A percentile compares a stretch with the other conserved stretches of the same genome.
Conservation (phyloP, 2,113 vertebrate species). For the Alligator mississippiensis region DNA sequence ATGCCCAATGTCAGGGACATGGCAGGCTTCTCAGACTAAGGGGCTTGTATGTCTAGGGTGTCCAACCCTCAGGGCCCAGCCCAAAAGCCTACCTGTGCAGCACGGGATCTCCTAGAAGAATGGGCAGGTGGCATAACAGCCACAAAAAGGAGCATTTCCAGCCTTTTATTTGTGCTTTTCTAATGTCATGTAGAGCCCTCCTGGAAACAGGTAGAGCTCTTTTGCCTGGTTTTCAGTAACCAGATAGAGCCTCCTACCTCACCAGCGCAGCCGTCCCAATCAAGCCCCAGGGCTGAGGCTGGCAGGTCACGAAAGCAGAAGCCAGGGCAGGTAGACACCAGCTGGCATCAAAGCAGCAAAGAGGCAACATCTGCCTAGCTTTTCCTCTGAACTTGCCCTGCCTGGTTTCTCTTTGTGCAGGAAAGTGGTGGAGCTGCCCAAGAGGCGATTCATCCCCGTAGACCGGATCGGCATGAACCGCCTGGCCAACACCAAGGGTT, state of each 20-base stretch:
- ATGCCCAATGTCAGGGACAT: no score
- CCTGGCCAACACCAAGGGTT: constrained; percentile 83
- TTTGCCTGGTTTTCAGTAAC: not conserved
- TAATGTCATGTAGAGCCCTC: not conserved
- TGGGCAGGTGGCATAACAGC: not conserved
- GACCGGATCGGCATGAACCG: constrained; percentile 88
- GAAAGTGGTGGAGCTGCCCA: constrained; percentile 82
- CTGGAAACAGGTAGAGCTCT: not conserved
- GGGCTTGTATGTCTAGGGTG: not conserved
- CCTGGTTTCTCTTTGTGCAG: constrained; percentile 51
- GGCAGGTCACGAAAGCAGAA: not conserved
- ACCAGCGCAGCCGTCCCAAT: not conserved
- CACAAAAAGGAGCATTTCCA: not conserved
- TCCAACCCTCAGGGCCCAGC: not conserved
- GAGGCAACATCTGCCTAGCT: not conserved
- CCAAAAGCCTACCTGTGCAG: not conserved
- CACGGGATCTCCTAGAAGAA: not conserved
- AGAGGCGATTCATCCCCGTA: constrained; percentile 83
- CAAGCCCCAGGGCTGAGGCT: not conserved
- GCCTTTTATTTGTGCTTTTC: not conserved
- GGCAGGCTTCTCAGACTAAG: no score
- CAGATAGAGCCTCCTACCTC: not conserved
- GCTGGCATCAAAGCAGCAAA: not conserved
- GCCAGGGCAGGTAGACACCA: no score
- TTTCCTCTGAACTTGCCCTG: not conserved